Conservation (phyloP, 2,797 vertebrate species). For the Cryptoprocta ferox region DNA sequence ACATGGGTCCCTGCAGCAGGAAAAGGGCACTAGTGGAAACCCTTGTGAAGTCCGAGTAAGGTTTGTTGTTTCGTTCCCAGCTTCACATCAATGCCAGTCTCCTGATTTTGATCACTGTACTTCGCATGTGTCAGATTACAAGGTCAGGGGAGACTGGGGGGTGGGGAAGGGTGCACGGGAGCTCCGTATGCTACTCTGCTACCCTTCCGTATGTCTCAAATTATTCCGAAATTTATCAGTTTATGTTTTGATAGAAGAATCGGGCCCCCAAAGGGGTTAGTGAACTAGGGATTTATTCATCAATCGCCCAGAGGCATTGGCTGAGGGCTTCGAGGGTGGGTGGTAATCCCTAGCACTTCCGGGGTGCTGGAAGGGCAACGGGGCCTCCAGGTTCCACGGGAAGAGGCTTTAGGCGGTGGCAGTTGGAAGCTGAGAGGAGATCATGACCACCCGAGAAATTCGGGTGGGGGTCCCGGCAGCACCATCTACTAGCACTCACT, state of each 20-base stretch:
- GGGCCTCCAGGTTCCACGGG: rapidly evolving
- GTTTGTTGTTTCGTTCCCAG: too few relatives aligned
- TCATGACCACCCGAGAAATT: rapidly evolving
- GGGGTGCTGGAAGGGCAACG: not conserved
- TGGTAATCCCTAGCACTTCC: not conserved
- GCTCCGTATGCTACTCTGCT: too few relatives aligned
- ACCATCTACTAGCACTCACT: rapidly evolving
- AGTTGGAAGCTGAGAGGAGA: not conserved
- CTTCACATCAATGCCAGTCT: rapidly evolving
- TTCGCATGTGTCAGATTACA: not conserved
- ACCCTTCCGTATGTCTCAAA: not conserved
- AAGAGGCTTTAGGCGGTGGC: rapidly evolving
- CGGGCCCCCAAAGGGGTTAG: not conserved
- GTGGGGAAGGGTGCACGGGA: rapidly evolving
- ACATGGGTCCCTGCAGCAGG: not conserved
- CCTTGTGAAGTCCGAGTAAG: rapidly evolving
- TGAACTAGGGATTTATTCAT: too few relatives aligned
- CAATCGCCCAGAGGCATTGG: too few relatives aligned
- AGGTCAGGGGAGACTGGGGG: not conserved
- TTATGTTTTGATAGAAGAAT: not conserved
- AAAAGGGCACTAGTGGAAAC: not conserved
- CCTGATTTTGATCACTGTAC: not conserved
- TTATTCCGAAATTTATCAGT: not conserved
- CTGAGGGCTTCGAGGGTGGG: rapidly evolving
- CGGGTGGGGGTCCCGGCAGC: not conserved